Conservation (phyloP, 2,113 vertebrate genomes). For the Sceloporus undulatus region DNA sequence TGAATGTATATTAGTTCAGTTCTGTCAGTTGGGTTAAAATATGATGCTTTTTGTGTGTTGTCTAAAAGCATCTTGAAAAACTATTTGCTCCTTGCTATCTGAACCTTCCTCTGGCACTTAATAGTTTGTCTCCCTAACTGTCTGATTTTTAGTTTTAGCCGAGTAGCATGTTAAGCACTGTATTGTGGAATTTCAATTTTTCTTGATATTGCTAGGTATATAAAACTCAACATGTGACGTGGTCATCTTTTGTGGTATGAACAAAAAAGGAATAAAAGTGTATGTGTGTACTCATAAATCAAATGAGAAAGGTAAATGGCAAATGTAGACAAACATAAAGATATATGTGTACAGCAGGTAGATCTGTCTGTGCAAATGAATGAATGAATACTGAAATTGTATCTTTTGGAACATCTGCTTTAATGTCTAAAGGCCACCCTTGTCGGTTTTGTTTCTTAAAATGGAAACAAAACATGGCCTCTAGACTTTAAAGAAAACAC, state of each 20-base stretch:
- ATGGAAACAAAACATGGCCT: constrained; percentile 42
- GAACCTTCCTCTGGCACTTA: constrained; percentile 68
- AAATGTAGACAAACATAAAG: constrained; percentile 57
- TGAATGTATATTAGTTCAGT: not conserved
- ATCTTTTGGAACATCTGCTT: constrained; percentile 58
- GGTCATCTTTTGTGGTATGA: constrained; percentile 51
- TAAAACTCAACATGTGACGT: constrained; percentile 64
- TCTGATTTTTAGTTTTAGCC: constrained; percentile 70
- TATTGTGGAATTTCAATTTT: constrained; percentile 64
- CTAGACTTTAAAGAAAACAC: constrained; percentile 48
- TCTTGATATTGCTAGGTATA: constrained; percentile 54
- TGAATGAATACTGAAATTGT: constrained; percentile 52
- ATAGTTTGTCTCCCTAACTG: constrained; percentile 71
- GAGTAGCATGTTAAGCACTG: constrained; percentile 59
- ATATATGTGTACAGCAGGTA: constrained; percentile 46
- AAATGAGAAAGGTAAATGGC: constrained; percentile 52
- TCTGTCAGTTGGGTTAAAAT: constrained; percentile 61
- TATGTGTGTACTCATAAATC: constrained; percentile 56
- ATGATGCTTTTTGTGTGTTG: constrained; percentile 71
- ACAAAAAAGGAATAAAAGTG: constrained; percentile 57
- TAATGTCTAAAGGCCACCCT: constrained; percentile 56
- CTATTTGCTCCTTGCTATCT: constrained; percentile 74
- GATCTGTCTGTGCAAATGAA: constrained; percentile 62
- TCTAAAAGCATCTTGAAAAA: constrained; percentile 70
- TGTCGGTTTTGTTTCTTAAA: constrained; percentile 64